Conservation (phyloP, 2,888 invertebrate genomes). For the Linnaemya vulpina region DNA sequence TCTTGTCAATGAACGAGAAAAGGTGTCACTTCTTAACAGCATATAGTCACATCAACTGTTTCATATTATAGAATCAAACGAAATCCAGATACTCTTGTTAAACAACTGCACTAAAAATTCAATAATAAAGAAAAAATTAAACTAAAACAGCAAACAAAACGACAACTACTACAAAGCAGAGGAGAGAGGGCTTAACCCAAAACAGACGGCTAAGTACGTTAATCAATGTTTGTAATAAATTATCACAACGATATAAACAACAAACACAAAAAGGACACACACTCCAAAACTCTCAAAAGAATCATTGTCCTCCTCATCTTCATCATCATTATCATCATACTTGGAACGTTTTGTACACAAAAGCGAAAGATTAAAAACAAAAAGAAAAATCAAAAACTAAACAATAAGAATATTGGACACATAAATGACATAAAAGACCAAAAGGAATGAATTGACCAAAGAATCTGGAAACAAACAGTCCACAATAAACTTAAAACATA, state of each 20-base stretch:
- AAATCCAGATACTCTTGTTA: constrained; percentile 64
- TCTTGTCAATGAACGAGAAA: constrained; percentile 69
- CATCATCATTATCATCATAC: constrained; percentile 57
- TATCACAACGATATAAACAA: constrained; percentile 71
- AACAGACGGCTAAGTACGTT: constrained; percentile 72
- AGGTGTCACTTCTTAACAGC: constrained; percentile 71
- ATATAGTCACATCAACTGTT: constrained; percentile 66
- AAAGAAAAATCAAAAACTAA: constrained; percentile 33
- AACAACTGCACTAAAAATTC: constrained; percentile 65
- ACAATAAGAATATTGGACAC: constrained; percentile 65
- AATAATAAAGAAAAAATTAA: constrained; percentile 49
- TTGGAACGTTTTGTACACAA: constrained; percentile 62
- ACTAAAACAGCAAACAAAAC: constrained; percentile 58
- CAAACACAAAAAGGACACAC: constrained; percentile 59
- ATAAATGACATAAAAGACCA: constrained; percentile 71
- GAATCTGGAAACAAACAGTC: constrained; percentile 59
- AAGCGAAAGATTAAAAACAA: constrained; percentile 59
- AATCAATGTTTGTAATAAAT: constrained; percentile 73
- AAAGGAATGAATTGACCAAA: constrained; percentile 70
- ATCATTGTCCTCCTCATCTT: constrained; percentile 61
- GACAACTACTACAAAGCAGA: constrained; percentile 69
- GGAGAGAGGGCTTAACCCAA: constrained; percentile 71
- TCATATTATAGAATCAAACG: constrained; percentile 29
- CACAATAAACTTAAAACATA: constrained; percentile 56
- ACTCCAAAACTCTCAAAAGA: constrained; percentile 65